These are phyloP conservation scores for Vimba vimba DNA, from an alignment of 2,113 vertebrate species.

Conservation along the genomic window DNA sequence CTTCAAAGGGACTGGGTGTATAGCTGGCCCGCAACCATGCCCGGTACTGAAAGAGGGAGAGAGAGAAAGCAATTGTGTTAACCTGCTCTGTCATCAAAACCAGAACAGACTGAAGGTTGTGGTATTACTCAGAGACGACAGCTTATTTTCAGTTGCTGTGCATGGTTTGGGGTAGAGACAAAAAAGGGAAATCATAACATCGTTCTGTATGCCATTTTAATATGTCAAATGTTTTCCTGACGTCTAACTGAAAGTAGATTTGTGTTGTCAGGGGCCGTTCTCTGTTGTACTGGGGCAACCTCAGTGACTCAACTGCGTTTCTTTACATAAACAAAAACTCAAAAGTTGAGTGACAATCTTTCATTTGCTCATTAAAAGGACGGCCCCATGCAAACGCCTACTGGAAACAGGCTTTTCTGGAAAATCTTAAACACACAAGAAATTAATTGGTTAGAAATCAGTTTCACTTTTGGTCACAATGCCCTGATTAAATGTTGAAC, in stretches of 20 bases:
- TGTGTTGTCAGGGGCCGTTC: not conserved
- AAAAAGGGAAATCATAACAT: not conserved
- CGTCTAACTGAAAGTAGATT: not conserved
- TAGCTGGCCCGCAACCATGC: constrained; percentile 78
- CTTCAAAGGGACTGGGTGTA: constrained; percentile 76
- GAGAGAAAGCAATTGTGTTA: constrained; percentile 11
- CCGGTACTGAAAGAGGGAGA: constrained; percentile 75
- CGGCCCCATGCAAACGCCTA: too few relatives aligned
- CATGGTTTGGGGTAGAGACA: not conserved
- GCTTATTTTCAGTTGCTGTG: not conserved
- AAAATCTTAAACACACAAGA: not conserved
- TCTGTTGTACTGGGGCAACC: not conserved
- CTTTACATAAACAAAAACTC: not conserved
- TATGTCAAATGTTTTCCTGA: not conserved
- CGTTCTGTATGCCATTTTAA: not conserved
- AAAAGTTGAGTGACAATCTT: not conserved
- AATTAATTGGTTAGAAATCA: not conserved
- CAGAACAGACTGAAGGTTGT: not conserved
- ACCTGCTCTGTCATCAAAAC: constrained; percentile 3
- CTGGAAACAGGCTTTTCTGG: constrained; percentile 17
- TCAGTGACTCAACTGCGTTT: not conserved
- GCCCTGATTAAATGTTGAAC: not conserved
- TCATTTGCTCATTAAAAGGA: not conserved
- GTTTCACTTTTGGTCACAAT: constrained; percentile 22
- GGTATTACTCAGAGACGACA: not conserved